Conservation (phyloP, 2,113 vertebrate genomes). For the Vulpes lagopus region DNA sequence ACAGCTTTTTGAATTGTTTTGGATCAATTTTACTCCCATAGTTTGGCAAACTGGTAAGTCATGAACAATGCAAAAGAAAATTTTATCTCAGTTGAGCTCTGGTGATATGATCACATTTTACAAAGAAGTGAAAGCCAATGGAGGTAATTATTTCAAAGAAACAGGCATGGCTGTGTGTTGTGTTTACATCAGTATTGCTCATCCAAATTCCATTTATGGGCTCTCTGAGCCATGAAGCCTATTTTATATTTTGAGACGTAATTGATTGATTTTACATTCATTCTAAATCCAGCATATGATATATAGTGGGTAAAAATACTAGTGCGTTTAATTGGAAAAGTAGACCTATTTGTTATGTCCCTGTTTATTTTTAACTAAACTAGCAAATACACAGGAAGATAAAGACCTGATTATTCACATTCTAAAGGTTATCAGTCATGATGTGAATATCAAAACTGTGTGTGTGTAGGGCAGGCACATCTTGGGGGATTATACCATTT, state of each 20-base stretch:
- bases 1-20: neutral
- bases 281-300: neutral
- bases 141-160: neutral
- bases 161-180: fast-evolving
- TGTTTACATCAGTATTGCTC: neutral
- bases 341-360: neutral
- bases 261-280: neutral
- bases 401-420: neutral
- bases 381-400: neutral
- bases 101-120: conserved; percentile 19
- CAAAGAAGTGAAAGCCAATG: neutral
- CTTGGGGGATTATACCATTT: neutral
- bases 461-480: neutral
- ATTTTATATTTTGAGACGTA: neutral
- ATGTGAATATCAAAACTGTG: neutral
- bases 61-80: neutral
- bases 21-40: conserved; percentile 9
- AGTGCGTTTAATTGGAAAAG: neutral
- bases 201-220: neutral
- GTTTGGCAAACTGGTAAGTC: neutral
- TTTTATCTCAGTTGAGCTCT: neutral
- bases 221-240: neutral
- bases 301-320: neutral
- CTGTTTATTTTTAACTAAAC: conserved; percentile 30
- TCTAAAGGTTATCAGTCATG: neutral